phyloP scores from a whole-genome alignment of 1,140 invertebrate genomes.

The Tetramorium parvispinum region DNA sequence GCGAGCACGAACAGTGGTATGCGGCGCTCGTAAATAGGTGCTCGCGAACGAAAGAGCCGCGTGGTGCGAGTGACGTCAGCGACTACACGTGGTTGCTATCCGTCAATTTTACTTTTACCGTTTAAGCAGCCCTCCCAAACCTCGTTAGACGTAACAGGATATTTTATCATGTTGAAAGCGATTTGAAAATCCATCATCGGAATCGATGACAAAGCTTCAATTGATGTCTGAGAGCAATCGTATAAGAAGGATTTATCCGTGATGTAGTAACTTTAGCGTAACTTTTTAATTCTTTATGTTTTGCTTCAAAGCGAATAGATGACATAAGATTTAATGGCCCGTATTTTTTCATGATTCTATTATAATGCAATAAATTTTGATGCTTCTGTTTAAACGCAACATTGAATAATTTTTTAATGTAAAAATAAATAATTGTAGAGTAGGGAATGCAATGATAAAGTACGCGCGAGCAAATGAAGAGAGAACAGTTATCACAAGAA shows the following conservation, averaged over 20 bases:
- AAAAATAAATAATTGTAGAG: no score
- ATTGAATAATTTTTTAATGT: conserved; percentile 25
- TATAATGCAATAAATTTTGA: conserved; percentile 21
- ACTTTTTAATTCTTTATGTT: neutral
- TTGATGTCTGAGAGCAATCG: neutral
- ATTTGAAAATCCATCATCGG: neutral
- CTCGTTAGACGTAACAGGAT: no score
- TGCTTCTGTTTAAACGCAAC: conserved; percentile 19
- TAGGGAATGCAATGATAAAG: no score
- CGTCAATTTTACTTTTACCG: no score
- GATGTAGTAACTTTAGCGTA: conserved; percentile 7
- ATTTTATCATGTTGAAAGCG: conserved; percentile 17
- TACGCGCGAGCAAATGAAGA: no score
- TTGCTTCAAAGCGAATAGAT: conserved; percentile 1
- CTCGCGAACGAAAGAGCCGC: no score
- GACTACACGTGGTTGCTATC: no score
- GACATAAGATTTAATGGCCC: neutral
- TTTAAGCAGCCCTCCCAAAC: no score
- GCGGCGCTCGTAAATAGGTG: no score
- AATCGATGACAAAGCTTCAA: conserved; percentile 14
- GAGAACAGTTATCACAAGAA: no score
- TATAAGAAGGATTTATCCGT: conserved; percentile 11
- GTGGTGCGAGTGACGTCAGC: no score
- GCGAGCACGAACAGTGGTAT: no score
- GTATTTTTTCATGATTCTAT: neutral